These are phyloP conservation scores for Drosophila bocki DNA, from an alignment of 1,140 invertebrate genomes.

Conservation along the genomic window DNA sequence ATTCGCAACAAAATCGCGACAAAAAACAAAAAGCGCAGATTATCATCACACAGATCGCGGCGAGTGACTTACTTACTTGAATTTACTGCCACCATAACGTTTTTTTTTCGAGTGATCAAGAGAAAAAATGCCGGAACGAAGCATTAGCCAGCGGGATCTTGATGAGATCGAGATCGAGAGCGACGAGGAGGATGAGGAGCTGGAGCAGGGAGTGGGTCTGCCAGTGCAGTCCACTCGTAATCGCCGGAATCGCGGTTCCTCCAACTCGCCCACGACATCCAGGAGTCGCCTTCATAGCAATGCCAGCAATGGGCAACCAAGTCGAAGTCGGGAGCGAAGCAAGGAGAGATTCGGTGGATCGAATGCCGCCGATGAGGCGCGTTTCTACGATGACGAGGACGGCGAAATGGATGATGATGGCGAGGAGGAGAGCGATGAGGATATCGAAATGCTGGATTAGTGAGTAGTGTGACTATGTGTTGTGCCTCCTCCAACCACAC, in stretches of 20 bases:
- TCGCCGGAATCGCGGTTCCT: slow-evolving; percentile 33
- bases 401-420: slow-evolving; percentile 16
- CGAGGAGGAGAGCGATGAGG: slow-evolving; percentile 67
- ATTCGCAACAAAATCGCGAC: slow-evolving; percentile 1
- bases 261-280: slow-evolving; percentile 21
- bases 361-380: slow-evolving; percentile 47
- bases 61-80: slow-evolving; percentile 1
- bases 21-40: background rate
- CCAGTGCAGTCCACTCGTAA: slow-evolving; percentile 57
- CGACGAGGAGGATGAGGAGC: slow-evolving; percentile 79
- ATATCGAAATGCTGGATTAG: slow-evolving; percentile 81
- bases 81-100: background rate
- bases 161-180: slow-evolving; percentile 80
- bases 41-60: background rate
- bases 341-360: slow-evolving; percentile 50
- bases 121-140: slow-evolving; percentile 69
- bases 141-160: slow-evolving; percentile 71
- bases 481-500: background rate
- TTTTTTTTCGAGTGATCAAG: slow-evolving; percentile 31
- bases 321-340: slow-evolving; percentile 32
- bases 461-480: slow-evolving; percentile 43
- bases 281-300: slow-evolving; percentile 34
- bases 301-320: slow-evolving; percentile 36
- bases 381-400: slow-evolving; percentile 56
- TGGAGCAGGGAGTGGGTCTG: slow-evolving; percentile 75